Percentiles rank a stretch among this genome's conserved stretches.
Evolutionary conservation across 2,113 vertebrate genomes (phyloP).

Genomic region (Corythaixoides concolor): DNA sequence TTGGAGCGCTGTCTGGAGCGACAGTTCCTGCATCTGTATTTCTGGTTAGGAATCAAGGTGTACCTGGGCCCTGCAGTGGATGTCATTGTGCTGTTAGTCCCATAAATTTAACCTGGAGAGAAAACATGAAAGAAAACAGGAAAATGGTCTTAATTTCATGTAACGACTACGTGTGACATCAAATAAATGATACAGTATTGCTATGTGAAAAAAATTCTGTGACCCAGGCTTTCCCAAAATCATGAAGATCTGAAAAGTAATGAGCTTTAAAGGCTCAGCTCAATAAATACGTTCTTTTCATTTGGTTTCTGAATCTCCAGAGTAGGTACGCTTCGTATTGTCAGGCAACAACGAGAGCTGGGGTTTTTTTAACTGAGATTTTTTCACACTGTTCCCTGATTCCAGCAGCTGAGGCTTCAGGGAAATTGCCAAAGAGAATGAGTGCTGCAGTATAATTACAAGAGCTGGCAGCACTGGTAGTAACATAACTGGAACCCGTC

Average conservation of each 20-base stretch:
- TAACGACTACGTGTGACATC: fast-evolving
- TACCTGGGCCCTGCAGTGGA: constrained; percentile 15
- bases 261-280: not conserved
- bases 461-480: not conserved
- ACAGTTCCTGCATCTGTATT: constrained; percentile 26
- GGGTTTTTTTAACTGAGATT: not conserved
- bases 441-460: not conserved
- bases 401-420: constrained; percentile 7
- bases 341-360: not conserved
- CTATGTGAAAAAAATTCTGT: fast-evolving
- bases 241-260: not conserved
- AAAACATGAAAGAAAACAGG: too few species aligned
- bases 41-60: constrained; percentile 32
- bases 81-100: constrained; percentile 25
- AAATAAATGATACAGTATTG: not conserved
- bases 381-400: not conserved
- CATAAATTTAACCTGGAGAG: constrained; percentile 17
- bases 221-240: not conserved
- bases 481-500: not conserved
- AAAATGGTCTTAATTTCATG: not conserved
- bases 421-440: not conserved
- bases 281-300: not conserved
- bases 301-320: not conserved
- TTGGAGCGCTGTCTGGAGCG: not conserved
- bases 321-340: not conserved